Evolutionary conservation across 2,888 invertebrate genomes (phyloP).

Genomic region (Drosophila cognata): DNA sequence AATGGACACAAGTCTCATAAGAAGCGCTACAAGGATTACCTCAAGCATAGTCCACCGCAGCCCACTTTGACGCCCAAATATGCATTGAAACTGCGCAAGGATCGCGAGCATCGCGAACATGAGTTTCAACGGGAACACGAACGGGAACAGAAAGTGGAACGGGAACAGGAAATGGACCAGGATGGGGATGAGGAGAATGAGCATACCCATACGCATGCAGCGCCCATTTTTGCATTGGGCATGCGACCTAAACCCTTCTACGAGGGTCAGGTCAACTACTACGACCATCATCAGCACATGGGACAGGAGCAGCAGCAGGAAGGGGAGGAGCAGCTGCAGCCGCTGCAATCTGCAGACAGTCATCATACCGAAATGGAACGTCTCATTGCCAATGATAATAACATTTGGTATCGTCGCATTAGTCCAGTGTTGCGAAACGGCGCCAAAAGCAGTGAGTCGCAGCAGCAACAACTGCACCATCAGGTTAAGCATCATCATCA

Average conservation of each 20-base stretch:
- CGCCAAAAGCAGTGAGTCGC: conserved; percentile 50
- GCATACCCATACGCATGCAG: conserved; percentile 27
- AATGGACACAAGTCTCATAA: conserved; percentile 83
- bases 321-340: conserved; percentile 18
- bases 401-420: conserved; percentile 77
- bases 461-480: conserved; percentile 32
- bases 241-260: conserved; percentile 75
- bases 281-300: conserved; percentile 61
- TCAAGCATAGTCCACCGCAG: conserved; percentile 52
- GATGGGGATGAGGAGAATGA: background rate
- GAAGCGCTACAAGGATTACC: conserved; percentile 83
- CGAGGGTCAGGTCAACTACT: conserved; percentile 83
- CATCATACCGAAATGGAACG: conserved; percentile 65
- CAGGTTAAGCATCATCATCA: conserved; percentile 43
- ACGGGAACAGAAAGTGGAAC: conserved; percentile 21
- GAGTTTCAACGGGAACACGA: conserved; percentile 5
- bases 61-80: conserved; percentile 29
- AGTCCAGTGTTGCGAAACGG: conserved; percentile 78
- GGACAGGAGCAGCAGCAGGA: conserved; percentile 10
- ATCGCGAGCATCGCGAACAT: conserved; percentile 29
- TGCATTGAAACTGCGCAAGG: conserved; percentile 39
- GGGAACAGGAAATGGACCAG: conserved; percentile 3
- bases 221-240: conserved; percentile 58
- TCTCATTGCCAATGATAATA: conserved; percentile 67
- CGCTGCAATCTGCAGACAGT: conserved; percentile 25